Base-by-base conservation (phyloP, 2,113 vertebrate genomes). In the Climacteris rufus region DNA sequence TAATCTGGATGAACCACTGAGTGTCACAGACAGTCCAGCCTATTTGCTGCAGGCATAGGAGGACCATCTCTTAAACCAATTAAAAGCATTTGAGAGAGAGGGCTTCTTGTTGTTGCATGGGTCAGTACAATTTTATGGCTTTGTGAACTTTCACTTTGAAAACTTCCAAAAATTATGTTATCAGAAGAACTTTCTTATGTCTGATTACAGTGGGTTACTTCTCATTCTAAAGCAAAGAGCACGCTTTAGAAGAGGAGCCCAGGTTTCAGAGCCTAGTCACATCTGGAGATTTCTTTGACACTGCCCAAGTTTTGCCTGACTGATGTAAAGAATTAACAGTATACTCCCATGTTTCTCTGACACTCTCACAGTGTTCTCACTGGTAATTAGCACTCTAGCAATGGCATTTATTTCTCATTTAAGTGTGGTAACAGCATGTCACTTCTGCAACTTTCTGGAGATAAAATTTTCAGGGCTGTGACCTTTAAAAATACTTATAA, bases 401-500 rank as follows among this genome's bases (percentile, higher is more conserved):
- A 66, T 25, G 9, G 49, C 20, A 66, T 78, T 92, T 84, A n/a
- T 53, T 69, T 53, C 45, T 85, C 74, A 57, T 87, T 69, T 59
- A 50, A 53, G 57, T 57, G 42, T 2, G 2, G 54, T 30, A 78
- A 69, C n/a, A 78, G 37, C 10, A 35, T 79, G 42, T 87, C 59
- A 52, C 42, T 66, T 80, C 37, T 53, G 7, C 37, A 76, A 15
- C 44, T 91, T 90, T 80, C 54, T 71, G 57, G 37, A 76, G 37
- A 47, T 14, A 60, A 2, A 69, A 49, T 89, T 84, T 95, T 91
- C 49, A 80, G 30, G 54, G 15, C 74, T 85, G 30, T 94, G 82
- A 74, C 53, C 54, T 93, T 89, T 76, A 86, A 85, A 83, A 91
- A 72, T 45, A 76, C 39, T 91, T 82, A 37, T 15, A 64, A 87